Base-by-base conservation (phyloP, 2,797 vertebrate genomes). In the Alcedo atthis region DNA sequence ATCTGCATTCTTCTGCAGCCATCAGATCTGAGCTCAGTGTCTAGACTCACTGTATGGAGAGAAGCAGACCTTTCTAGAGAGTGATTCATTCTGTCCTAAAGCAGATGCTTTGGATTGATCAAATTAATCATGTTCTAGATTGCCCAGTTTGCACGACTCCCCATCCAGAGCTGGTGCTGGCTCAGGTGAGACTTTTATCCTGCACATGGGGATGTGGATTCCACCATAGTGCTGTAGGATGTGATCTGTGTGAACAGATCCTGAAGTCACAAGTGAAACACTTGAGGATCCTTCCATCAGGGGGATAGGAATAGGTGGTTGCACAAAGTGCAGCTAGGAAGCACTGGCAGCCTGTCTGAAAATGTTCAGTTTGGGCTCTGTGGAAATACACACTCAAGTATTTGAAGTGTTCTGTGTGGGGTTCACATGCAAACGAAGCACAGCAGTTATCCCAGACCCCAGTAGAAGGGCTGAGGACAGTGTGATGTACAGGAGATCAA, bases 11-110 rank as follows among this genome's bases (percentile, higher is more conserved):
- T 12, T 87, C 46, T 81, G 54, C 45, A 71, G 79, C 69, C 51
- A 40, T 81, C 68, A 58, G 17, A 37, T 75, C 87, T 96, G 94
- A 96, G 93, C 92, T 96, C 89, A 95, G 71, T 75, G 95, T 95
- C 94, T 96, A 93, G 95, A 95, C 89, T 89, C 17, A 7, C 58
- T 92, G 71, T 66, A 78, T 37, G 51, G 69, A 83, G 51, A 78
- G 81, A n/a, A 86, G 61, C 62, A 82, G 87, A 81, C 69, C 73
- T 95, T 90, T 92, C 85, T 93, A 42, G 87, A 79, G 74, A 33
- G 73, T 95, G 92, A 95, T 77, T 92, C 79, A 92, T 78, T 91
- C 58, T 42, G 75, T 83, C 90, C 73, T 82, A 24, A 82, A 87
- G 87, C n/a, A 85, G 62, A 71, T 93, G n/a, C 37, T 61, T 77